Evolutionary conservation across 2,888 invertebrate genomes (phyloP).

Genomic region (Branchipolynoe longqiensis): DNA sequence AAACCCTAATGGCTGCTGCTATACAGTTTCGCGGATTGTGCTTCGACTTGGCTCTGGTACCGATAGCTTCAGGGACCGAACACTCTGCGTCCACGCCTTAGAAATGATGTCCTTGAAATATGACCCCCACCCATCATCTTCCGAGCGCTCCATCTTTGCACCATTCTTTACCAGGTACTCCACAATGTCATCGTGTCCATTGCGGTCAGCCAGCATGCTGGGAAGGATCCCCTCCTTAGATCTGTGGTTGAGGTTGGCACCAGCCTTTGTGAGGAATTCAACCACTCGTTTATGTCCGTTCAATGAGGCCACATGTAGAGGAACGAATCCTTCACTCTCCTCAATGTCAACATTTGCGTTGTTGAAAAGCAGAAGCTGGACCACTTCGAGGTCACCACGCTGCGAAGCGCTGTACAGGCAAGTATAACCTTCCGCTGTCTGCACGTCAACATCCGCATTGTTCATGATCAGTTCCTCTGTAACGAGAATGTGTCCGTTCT

Average conservation of each 20-base stretch:
- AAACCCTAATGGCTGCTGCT: no score
- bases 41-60: not conserved
- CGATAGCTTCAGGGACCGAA: conserved; percentile 61
- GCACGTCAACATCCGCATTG: conserved; percentile 66
- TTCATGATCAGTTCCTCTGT: conserved; percentile 68
- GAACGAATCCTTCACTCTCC: conserved; percentile 67
- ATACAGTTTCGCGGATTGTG: conserved; percentile 6
- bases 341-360: conserved; percentile 65
- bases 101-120: conserved; percentile 68
- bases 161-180: conserved; percentile 64
- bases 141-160: conserved; percentile 59
- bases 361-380: conserved; percentile 70
- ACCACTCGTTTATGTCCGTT: conserved; percentile 69
- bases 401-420: conserved; percentile 69
- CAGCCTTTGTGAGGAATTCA: conserved; percentile 69
- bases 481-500: conserved; percentile 70
- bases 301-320: conserved; percentile 68
- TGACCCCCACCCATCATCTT: conserved; percentile 63
- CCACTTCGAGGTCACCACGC: conserved; percentile 69
- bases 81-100: conserved; percentile 67
- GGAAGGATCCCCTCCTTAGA: conserved; percentile 66
- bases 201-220: conserved; percentile 66
- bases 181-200: conserved; percentile 70
- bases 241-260: conserved; percentile 63
- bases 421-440: conserved; percentile 66